Conservation (phyloP, 2,797 vertebrate genomes). For the Hybognathus amarus region DNA sequence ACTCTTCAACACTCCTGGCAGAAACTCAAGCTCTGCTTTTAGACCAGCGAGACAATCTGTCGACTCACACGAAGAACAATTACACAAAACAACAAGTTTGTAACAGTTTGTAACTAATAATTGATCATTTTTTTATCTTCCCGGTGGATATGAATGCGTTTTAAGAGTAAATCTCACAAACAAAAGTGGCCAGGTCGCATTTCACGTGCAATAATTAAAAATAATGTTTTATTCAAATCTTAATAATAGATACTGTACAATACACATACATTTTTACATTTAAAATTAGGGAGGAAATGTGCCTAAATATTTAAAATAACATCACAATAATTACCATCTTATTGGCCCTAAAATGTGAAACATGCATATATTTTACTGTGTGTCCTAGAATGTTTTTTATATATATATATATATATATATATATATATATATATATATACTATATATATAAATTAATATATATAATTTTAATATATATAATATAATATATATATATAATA, state of each 20-base stretch:
- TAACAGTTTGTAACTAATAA: not conserved
- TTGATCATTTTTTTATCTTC: not conserved
- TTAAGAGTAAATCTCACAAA: not conserved
- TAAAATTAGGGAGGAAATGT: not conserved
- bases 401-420: too few species aligned
- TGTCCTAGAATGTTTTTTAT: too few species aligned
- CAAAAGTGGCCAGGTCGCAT: not conserved
- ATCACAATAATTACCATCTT: not conserved
- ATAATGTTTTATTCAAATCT: not conserved
- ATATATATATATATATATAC: too few species aligned
- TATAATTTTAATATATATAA: too few species aligned
- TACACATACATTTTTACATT: not conserved
- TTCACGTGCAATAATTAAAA: not conserved
- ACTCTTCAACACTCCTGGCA: conserved; percentile 9
- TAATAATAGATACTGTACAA: not conserved
- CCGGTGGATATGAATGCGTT: not conserved
- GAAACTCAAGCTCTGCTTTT: not conserved
- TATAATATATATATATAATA: too few species aligned
- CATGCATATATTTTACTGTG: not conserved
- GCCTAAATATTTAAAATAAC: not conserved
- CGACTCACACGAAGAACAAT: not conserved
- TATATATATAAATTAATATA: too few species aligned
- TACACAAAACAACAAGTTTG: not conserved
- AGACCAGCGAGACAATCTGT: not conserved
- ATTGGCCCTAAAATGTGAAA: not conserved